These are phyloP conservation scores for Neoitamus cyanurus DNA, from an alignment of 2,888 invertebrate genomes.

Conservation along the genomic window DNA sequence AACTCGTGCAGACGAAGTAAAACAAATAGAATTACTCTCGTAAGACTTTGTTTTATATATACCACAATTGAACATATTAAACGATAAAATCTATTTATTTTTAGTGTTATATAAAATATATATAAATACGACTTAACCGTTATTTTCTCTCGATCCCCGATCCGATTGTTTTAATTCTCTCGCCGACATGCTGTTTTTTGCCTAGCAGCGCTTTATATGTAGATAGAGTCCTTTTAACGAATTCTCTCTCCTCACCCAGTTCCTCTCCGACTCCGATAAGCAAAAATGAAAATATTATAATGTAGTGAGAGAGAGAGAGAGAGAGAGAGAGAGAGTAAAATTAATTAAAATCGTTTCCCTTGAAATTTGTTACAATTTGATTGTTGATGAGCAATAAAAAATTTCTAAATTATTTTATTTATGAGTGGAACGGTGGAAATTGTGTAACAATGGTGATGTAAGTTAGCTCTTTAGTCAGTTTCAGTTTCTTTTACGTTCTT, in stretches of 20 bases:
- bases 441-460: constrained; percentile 37
- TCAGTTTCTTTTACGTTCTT: constrained; percentile 14
- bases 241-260: neutral
- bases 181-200: neutral
- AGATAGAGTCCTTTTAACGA: constrained; percentile 30
- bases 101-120: constrained; percentile 43
- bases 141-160: constrained; percentile 6
- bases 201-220: constrained; percentile 19
- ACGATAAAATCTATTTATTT: constrained; percentile 42
- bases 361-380: constrained; percentile 38
- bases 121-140: constrained; percentile 18
- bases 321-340: neutral
- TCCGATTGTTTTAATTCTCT: neutral
- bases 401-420: constrained; percentile 39
- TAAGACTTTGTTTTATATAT: constrained; percentile 42
- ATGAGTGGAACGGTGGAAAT: neutral
- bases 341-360: constrained; percentile 15
- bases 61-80: constrained; percentile 35
- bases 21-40: constrained; percentile 13
- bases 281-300: neutral
- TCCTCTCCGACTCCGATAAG: neutral
- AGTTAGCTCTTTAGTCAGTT: neutral
- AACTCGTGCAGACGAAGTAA: neutral
- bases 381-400: constrained; percentile 35
- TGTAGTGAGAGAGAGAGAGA: neutral